Evolutionary conservation across 1,140 invertebrate species (phyloP).

Genomic region (Drosophila kanapiae): DNA sequence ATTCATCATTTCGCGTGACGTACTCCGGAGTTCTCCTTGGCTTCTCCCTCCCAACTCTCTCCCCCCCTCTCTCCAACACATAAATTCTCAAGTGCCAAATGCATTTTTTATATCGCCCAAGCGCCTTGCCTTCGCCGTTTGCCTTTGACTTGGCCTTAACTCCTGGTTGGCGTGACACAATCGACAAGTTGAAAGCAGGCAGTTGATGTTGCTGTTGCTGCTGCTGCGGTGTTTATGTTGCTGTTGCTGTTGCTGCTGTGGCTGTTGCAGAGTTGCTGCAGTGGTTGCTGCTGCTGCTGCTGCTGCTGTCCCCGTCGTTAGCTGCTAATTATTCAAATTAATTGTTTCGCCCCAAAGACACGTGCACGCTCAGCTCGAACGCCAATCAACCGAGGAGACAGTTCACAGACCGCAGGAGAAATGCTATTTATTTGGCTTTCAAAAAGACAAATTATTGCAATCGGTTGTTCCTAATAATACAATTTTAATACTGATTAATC

Average conservation of each 20-base stretch:
- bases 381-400: constrained; percentile 67
- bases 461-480: constrained; percentile 20
- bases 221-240: constrained; percentile 12
- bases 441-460: constrained; percentile 25
- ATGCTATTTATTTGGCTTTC: constrained; percentile 13
- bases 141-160: constrained; percentile 70
- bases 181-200: constrained; percentile 70
- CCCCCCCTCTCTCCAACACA: constrained; percentile 24
- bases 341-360: constrained; percentile 75
- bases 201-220: constrained; percentile 32
- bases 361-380: constrained; percentile 79
- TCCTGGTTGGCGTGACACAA: constrained; percentile 81
- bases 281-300: constrained; percentile 21
- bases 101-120: constrained; percentile 68
- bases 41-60: constrained; percentile 19
- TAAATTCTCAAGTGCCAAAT: constrained; percentile 83
- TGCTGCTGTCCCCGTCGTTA: constrained; percentile 60
- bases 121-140: constrained; percentile 29
- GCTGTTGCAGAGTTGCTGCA: constrained; percentile 18
- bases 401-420: constrained; percentile 1
- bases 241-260: constrained; percentile 22
- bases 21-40: constrained; percentile 56
- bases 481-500: neutral
- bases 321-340: constrained; percentile 84
- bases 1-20: constrained; percentile 83